Conservation (phyloP, 2,113 vertebrate genomes). For the Copsychus sechellarum region DNA sequence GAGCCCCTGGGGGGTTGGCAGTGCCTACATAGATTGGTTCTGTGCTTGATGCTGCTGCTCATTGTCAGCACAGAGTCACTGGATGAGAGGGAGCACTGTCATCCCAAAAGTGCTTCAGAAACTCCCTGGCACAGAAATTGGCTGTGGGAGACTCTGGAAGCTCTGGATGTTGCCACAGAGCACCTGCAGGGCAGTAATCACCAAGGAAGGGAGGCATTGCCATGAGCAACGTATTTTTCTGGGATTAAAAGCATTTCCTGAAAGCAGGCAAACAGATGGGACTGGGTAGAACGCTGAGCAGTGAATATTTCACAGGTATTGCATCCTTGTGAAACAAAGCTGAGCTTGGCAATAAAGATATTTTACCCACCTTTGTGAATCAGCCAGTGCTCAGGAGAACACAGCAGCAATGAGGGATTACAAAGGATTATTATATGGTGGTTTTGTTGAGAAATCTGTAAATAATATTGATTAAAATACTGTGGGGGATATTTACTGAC, state of each 20-base stretch:
- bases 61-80: background rate
- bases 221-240: background rate
- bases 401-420: background rate
- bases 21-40: background rate
- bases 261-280: background rate
- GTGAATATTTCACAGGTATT: background rate
- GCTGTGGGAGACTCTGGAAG: background rate
- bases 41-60: background rate
- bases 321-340: background rate
- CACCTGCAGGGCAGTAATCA: background rate
- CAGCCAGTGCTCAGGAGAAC: background rate
- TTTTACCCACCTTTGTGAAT: background rate
- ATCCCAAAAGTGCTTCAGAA: background rate
- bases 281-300: background rate
- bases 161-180: background rate
- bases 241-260: background rate
- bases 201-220: background rate
- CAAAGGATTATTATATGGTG: background rate
- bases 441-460: background rate
- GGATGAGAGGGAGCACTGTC: background rate
- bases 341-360: background rate
- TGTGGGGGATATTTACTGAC: background rate
- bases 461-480: background rate
- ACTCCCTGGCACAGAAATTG: background rate
- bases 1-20: background rate